These are phyloP conservation scores for Clepsis dumicolana DNA, from an alignment of 2,888 invertebrate species.

Conservation along the genomic window DNA sequence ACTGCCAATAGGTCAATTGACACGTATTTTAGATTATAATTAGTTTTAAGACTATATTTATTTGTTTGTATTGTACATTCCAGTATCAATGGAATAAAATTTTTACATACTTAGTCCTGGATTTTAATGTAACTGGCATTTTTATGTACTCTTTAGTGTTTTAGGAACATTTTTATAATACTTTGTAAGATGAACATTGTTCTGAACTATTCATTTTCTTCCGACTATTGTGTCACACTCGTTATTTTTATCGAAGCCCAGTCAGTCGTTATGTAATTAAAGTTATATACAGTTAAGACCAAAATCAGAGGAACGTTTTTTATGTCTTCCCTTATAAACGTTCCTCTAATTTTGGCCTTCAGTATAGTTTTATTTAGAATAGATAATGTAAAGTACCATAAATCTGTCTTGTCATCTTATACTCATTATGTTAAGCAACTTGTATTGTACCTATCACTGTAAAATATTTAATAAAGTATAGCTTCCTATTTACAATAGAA, in stretches of 20 bases:
- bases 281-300: conserved; percentile 45
- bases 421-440: conserved; percentile 32
- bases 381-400: conserved; percentile 31
- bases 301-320: too few relatives aligned
- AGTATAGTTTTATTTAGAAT: conserved; percentile 23
- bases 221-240: conserved; percentile 15
- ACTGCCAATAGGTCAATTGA: conserved; percentile 60
- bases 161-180: conserved; percentile 51
- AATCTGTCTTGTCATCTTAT: too few relatives aligned
- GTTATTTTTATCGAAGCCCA: conserved; percentile 36
- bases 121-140: conserved; percentile 53
- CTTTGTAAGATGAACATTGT: conserved; percentile 49
- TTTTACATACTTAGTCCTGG: too few relatives aligned
- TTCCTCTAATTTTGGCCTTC: conserved; percentile 42
- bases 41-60: conserved; percentile 47
- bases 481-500: conserved; percentile 13
- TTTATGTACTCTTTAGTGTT: conserved; percentile 66
- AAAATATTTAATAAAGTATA: conserved; percentile 25
- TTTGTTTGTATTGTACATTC: too few relatives aligned
- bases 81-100: conserved; percentile 28
- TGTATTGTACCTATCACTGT: conserved; percentile 15
- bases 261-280: conserved; percentile 51
- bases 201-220: conserved; percentile 38
- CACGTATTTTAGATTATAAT: conserved; percentile 57
- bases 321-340: too few relatives aligned